phyloP scores from a whole-genome alignment of 2,888 invertebrate species.

The Calameuta idolon region DNA sequence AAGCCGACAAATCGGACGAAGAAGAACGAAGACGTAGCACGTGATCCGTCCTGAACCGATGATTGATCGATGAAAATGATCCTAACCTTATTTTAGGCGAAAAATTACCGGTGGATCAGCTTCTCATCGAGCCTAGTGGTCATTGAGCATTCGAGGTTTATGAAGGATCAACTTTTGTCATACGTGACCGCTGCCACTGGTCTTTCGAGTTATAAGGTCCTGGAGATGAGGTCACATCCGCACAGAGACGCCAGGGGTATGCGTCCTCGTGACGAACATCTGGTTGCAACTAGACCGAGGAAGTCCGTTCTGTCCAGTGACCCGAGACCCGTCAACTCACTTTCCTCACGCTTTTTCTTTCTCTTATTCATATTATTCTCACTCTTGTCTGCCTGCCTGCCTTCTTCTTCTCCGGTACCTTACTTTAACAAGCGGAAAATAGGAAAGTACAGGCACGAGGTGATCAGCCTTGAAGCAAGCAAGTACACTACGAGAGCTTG shows the following conservation, averaged over 20 bases:
- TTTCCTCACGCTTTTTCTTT: conserved; percentile 31
- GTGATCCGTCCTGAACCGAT: not conserved
- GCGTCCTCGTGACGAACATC: conserved; percentile 11
- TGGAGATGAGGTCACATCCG: not conserved
- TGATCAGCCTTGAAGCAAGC: conserved; percentile 7
- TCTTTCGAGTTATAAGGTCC: not conserved
- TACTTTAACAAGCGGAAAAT: not conserved
- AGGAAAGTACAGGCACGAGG: not conserved
- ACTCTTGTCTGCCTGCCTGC: not conserved
- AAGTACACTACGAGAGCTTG: not conserved
- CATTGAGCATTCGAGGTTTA: not conserved
- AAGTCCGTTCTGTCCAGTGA: conserved; percentile 48
- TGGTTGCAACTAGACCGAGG: conserved; percentile 49
- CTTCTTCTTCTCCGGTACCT: not conserved
- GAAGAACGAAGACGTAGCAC: not conserved
- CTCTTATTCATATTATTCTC: not conserved
- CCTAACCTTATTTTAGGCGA: not conserved
- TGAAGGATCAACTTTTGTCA: not conserved
- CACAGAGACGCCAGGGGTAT: not conserved
- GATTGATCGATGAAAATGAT: not conserved
- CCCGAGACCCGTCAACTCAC: conserved; percentile 46
- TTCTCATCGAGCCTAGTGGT: not conserved
- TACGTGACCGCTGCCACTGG: not conserved
- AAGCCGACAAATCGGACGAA: not conserved
- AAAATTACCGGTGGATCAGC: not conserved